phyloP scores from a whole-genome alignment of 1,140 invertebrate species.

The Drosophila ohnishii region DNA sequence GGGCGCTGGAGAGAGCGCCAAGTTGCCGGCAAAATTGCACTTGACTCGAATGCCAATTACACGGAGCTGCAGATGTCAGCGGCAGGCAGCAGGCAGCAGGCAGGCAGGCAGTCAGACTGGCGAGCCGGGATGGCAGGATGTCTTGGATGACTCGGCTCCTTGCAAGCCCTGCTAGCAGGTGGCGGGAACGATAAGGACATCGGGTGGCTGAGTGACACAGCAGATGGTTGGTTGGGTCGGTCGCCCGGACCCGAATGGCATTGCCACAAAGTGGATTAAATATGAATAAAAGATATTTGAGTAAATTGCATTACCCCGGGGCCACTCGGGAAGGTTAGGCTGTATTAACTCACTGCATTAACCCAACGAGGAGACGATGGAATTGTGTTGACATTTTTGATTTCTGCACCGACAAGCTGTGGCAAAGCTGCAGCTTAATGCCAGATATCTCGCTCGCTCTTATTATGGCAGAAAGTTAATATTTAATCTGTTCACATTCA shows the following conservation, averaged over 20 bases:
- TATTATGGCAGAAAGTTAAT: constrained; percentile 27
- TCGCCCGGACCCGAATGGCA: constrained; percentile 40
- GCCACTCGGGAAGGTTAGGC: constrained; percentile 35
- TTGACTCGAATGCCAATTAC: constrained; percentile 81
- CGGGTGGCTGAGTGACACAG: constrained; percentile 36
- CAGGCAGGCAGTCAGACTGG: constrained; percentile 13
- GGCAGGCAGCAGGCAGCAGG: constrained; percentile 27
- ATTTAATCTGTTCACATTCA: constrained; percentile 46
- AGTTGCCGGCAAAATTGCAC: constrained; percentile 75
- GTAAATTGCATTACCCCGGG: constrained; percentile 68
- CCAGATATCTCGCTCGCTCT: constrained; percentile 1
- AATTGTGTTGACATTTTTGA: constrained; percentile 47
- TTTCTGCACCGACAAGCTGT: constrained; percentile 31
- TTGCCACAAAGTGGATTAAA: constrained; percentile 77
- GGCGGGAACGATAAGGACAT: constrained; percentile 25
- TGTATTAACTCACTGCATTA: constrained; percentile 62
- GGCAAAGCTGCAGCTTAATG: constrained; percentile 28
- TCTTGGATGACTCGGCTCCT: constrained; percentile 26
- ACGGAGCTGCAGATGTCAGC: constrained; percentile 69
- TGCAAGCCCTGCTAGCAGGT: constrained; percentile 22
- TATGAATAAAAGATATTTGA: constrained; percentile 80
- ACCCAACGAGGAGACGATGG: constrained; percentile 7
- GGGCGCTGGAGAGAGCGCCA: constrained; percentile 26
- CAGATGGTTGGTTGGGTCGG: constrained; percentile 22
- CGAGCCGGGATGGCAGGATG: constrained; percentile 1